Percentiles rank a stretch among this genome's conserved stretches.
These are phyloP conservation scores for Pipistrellus pipistrellus DNA, from an alignment of 2,797 vertebrate species.

Conservation along the genomic window DNA sequence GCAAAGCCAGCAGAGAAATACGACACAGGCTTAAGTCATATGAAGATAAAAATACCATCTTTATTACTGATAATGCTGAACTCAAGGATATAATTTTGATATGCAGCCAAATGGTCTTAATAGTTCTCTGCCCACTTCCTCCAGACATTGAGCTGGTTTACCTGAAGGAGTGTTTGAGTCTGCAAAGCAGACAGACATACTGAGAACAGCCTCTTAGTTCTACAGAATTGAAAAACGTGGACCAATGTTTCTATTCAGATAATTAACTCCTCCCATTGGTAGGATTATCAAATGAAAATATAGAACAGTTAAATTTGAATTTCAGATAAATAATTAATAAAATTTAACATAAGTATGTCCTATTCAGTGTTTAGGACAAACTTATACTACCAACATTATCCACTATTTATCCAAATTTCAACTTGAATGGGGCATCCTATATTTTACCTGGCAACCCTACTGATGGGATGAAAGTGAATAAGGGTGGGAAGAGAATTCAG, in stretches of 20 bases:
- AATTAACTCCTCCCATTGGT: neutral
- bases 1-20: slow-evolving; percentile 52
- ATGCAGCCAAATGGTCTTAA: neutral
- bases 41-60: slow-evolving; percentile 41
- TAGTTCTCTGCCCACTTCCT: neutral
- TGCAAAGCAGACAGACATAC: neutral
- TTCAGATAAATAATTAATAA: slow-evolving; percentile 41
- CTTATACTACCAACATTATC: neutral
- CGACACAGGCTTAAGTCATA: slow-evolving; percentile 21
- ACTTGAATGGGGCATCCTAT: neutral
- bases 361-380: neutral
- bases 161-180: neutral
- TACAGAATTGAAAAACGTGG: slow-evolving; percentile 37
- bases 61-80: slow-evolving; percentile 35
- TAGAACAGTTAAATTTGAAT: slow-evolving; percentile 51
- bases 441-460: slow-evolving; percentile 41
- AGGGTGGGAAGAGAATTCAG: slow-evolving; percentile 26
- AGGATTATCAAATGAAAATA: slow-evolving; percentile 13
- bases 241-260: neutral
- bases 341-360: neutral
- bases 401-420: slow-evolving; percentile 20
- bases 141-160: neutral
- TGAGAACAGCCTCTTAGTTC: slow-evolving; percentile 20
- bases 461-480: neutral
- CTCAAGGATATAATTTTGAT: neutral